Conservation (phyloP, 2,888 invertebrate genomes). For the Eupithecia abbreviata region DNA sequence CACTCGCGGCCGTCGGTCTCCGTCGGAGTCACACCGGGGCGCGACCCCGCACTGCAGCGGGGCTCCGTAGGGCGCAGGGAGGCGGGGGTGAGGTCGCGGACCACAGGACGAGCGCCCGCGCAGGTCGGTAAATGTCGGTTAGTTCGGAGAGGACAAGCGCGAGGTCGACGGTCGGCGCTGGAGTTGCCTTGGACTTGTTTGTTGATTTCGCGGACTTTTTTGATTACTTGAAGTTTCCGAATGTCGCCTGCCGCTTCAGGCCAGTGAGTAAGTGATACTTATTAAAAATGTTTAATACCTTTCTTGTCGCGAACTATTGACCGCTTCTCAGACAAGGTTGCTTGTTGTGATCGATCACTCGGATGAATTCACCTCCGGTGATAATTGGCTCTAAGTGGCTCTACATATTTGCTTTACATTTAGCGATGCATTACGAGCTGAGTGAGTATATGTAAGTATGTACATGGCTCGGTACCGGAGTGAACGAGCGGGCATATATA, state of each 20-base stretch:
- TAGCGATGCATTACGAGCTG: constrained; percentile 9
- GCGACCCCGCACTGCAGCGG: too few relatives aligned
- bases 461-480: too few relatives aligned
- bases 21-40: too few relatives aligned
- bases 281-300: background rate
- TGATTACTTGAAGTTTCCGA: constrained; percentile 24
- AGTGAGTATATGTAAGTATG: background rate
- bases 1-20: background rate
- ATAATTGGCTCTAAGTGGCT: constrained; percentile 4
- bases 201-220: constrained; percentile 25
- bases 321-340: background rate
- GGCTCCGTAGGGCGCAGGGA: too few relatives aligned
- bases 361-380: background rate
- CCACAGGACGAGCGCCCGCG: background rate
- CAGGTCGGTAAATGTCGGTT: background rate
- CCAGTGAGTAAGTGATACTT: constrained; percentile 7
- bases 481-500: too few relatives aligned
- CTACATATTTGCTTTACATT: constrained; percentile 8
- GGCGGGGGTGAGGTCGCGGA: too few relatives aligned
- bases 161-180: background rate
- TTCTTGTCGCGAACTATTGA: background rate
- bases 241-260: constrained; percentile 7
- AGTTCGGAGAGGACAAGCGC: background rate
- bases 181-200: constrained; percentile 38
- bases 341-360: background rate